Base-by-base conservation (phyloP, 2,888 invertebrate species). In the Apocheima hispidaria region DNA sequence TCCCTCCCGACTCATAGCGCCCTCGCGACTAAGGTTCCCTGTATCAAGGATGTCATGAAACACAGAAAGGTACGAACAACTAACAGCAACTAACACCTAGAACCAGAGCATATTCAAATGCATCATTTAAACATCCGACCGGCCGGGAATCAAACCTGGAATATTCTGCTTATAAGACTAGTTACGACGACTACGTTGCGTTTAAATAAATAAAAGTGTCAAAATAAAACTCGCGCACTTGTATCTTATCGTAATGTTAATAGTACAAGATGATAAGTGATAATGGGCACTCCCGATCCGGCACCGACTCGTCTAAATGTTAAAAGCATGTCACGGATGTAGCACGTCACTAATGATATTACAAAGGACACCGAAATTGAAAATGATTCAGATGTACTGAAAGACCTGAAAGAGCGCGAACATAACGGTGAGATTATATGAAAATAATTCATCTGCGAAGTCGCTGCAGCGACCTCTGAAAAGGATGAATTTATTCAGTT, bases 201-300 rank as follows among this genome's bases (percentile, higher is more conserved):
- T 40, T 28, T 18, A 48, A 48, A 46, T 26, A 48, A 53, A 55
- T 54, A 58, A 58, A 46, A 40, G 44, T 64, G 62, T 62, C 56
- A 51, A 67, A 63, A 65, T 59, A 56, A 56, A 50, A 52, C 16
- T 38, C 43, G 43, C 56, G 14, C 51, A 50, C 35, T 23, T 40
- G 18, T 64, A 70, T 68, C 65, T 70, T 60, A 70, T 70, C 70
- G 12, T 40, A 38, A 35, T 59, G 52, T 52, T 55, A 38, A 51
- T 61, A 52, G 55, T 51, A 55, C 51, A 48, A 48, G 38, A 51
- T 50, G 60, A 55, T 60, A 61, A 60, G 51, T 57, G 65, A 69
- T 67, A 65, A 66, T 48, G 46, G 54, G 40, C 63, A 68, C 66
- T 66, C 68, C 63, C 58, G 60, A 58, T 61, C 64, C 61, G 54